Percentiles rank a stretch among this genome's conserved stretches.
Conservation (phyloP, 2,888 invertebrate species). For the Drosophila borealis region DNA sequence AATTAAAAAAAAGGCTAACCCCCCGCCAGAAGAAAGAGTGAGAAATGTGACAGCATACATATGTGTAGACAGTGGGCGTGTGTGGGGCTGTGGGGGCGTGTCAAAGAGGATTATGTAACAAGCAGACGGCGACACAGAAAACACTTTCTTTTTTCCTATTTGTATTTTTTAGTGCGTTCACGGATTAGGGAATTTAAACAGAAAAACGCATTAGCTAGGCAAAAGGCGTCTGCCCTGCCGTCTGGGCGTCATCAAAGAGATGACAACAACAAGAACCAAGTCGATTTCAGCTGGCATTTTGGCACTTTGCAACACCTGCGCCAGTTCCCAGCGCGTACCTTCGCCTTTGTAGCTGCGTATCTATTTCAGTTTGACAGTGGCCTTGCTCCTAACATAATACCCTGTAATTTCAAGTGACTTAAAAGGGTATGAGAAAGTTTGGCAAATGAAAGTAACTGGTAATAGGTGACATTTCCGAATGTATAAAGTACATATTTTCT, state of each 20-base stretch:
- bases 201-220: conserved; percentile 81
- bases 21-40: conserved; percentile 2
- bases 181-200: conserved; percentile 79
- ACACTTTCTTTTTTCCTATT: conserved; percentile 35
- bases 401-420: not conserved
- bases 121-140: conserved; percentile 67
- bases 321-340: conserved; percentile 68
- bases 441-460: not conserved
- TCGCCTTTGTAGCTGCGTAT: conserved; percentile 28
- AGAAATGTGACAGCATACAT: conserved; percentile 10
- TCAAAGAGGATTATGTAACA: conserved; percentile 45
- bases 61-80: conserved; percentile 8
- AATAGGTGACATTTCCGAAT: not conserved
- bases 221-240: conserved; percentile 53
- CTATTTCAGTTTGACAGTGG: conserved; percentile 28
- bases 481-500: not conserved
- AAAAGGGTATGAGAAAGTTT: not conserved
- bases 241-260: conserved; percentile 46
- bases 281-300: conserved; percentile 46
- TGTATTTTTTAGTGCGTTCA: conserved; percentile 68
- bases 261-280: conserved; percentile 31
- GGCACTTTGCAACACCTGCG: conserved; percentile 82
- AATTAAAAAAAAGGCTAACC: conserved; percentile 2
- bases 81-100: conserved; percentile 1
- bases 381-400: conserved; percentile 24